phyloP scores from a whole-genome alignment of 2,797 vertebrate species.

The Hippoglossus hippoglossus region DNA sequence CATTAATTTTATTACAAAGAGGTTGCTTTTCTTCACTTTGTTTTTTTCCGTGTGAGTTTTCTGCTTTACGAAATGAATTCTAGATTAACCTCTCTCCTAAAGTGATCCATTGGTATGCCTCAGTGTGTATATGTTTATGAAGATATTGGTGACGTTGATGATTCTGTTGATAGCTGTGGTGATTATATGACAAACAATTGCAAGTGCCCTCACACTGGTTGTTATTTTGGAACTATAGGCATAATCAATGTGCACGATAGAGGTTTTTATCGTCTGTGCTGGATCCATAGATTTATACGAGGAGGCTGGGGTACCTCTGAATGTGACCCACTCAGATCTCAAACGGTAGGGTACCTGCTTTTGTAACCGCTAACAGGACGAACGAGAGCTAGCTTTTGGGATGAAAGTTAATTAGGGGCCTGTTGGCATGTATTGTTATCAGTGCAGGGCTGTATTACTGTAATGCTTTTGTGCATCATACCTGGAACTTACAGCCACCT shows the following conservation, averaged over 20 bases:
- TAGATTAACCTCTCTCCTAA: constrained; percentile 66
- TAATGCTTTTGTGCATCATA: constrained; percentile 64
- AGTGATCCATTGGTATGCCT: constrained; percentile 79
- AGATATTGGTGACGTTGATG: constrained; percentile 80
- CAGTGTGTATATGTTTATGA: constrained; percentile 80
- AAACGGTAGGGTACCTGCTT: constrained; percentile 47
- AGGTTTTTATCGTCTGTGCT: constrained; percentile 76
- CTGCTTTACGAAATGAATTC: constrained; percentile 58
- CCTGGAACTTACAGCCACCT: constrained; percentile 64
- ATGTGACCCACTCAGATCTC: constrained; percentile 78
- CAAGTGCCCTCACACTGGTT: constrained; percentile 84
- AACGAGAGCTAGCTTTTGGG: constrained; percentile 55
- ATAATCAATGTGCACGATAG: constrained; percentile 73
- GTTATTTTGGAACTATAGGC: constrained; percentile 80
- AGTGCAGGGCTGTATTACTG: constrained; percentile 56
- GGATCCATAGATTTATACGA: constrained; percentile 74
- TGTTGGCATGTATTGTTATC: constrained; percentile 65
- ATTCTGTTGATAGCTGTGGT: constrained; percentile 83
- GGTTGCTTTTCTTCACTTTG: constrained; percentile 51
- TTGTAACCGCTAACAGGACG: constrained; percentile 52
- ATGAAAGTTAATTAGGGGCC: constrained; percentile 47
- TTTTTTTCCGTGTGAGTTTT: constrained; percentile 41
- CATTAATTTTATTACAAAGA: constrained; percentile 66
- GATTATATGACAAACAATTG: constrained; percentile 80
- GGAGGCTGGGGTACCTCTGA: constrained; percentile 75